Percentiles rank a stretch among this genome's conserved stretches.
These are phyloP conservation scores for Brachirus orientalis DNA, from an alignment of 2,113 vertebrate genomes.

Conservation along the genomic window DNA sequence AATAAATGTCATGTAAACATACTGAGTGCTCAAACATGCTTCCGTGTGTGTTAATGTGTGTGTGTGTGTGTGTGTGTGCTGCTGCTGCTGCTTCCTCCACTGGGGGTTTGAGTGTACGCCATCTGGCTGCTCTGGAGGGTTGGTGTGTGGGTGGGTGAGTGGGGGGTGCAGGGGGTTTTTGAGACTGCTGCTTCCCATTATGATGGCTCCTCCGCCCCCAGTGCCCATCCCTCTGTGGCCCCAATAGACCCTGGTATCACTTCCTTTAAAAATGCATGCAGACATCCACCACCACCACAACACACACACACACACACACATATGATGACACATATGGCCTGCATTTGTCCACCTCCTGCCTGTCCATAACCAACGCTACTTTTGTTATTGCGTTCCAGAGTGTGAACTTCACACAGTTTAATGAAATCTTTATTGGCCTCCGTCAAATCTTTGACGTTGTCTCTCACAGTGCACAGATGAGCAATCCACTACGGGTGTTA, in stretches of 20 bases:
- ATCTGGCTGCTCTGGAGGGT: slow-evolving; percentile 76
- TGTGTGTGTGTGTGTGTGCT: slow-evolving; percentile 42
- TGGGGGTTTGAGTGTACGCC: slow-evolving; percentile 75
- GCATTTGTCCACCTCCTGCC: slow-evolving; percentile 20
- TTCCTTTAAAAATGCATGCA: slow-evolving; percentile 1
- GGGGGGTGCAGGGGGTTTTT: background rate
- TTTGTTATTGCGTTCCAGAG: slow-evolving; percentile 15
- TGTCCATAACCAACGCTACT: slow-evolving; percentile 2
- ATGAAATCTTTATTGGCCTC: slow-evolving; percentile 4
- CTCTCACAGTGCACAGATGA: no score
- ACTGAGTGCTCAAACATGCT: slow-evolving; percentile 36
- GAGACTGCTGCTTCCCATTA: slow-evolving; percentile 64
- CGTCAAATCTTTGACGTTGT: background rate
- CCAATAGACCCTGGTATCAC: slow-evolving; percentile 46
- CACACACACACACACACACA: slow-evolving; percentile 1
- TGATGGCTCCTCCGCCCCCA: slow-evolving; percentile 65
- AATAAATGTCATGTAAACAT: no score
- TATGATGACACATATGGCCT: slow-evolving; percentile 1
- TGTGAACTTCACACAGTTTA: slow-evolving; percentile 7
- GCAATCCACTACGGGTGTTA: no score
- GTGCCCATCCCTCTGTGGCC: slow-evolving; percentile 52
- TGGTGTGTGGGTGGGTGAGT: slow-evolving; percentile 2
- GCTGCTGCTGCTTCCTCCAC: slow-evolving; percentile 60
- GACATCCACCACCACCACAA: background rate
- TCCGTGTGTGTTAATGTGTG: slow-evolving; percentile 44